Conservation (phyloP, 2,113 vertebrate genomes). For the Salminus brasiliensis region DNA sequence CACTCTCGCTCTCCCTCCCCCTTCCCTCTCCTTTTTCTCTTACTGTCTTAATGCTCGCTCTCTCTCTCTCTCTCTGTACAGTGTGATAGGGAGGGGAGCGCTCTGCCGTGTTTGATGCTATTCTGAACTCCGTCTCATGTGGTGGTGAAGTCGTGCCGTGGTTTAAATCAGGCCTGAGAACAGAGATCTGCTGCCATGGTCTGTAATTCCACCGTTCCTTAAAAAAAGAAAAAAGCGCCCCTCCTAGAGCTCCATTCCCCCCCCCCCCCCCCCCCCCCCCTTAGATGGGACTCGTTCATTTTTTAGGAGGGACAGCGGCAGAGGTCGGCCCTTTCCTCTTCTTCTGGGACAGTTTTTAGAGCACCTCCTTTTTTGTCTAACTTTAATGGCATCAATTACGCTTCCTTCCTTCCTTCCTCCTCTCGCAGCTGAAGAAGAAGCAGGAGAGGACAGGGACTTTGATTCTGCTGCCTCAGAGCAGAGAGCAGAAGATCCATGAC, state of each 20-base stretch:
- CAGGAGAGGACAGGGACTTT: not conserved
- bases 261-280: not conserved
- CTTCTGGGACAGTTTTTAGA: not conserved
- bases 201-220: constrained; percentile 52
- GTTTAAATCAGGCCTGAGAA: constrained; percentile 45
- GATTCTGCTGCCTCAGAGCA: constrained; percentile 2
- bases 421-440: not conserved
- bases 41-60: no score
- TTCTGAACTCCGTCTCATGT: constrained; percentile 55
- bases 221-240: constrained; percentile 14
- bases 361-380: not conserved
- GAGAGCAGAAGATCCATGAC: constrained; percentile 26
- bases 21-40: not conserved
- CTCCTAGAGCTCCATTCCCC: constrained; percentile 25
- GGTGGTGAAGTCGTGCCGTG: constrained; percentile 41
- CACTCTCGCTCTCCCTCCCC: not conserved
- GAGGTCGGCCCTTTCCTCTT: not conserved
- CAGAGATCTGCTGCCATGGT: constrained; percentile 30
- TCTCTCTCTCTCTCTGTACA: not conserved
- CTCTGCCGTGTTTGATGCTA: constrained; percentile 19
- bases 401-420: not conserved
- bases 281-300: not conserved
- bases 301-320: not conserved
- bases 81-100: constrained; percentile 5
- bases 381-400: not conserved